phyloP scores from a whole-genome alignment of 2,888 invertebrate genomes.

The Flabesymbios commensalis region DNA sequence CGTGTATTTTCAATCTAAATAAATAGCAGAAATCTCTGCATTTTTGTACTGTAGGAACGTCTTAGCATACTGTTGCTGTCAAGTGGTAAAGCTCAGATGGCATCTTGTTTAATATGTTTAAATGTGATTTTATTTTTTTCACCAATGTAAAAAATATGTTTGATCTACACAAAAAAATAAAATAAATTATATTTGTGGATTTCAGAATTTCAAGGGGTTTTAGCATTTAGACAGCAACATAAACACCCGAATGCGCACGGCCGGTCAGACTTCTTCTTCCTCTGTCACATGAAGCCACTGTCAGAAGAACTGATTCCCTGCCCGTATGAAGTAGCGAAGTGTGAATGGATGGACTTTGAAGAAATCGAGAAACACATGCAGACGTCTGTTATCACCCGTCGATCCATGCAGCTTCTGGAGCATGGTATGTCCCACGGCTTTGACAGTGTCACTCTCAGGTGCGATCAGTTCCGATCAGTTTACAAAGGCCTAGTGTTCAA shows the following conservation, averaged over 20 bases:
- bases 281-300: slow-evolving; percentile 51
- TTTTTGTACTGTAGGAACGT: too few relatives aligned
- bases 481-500: slow-evolving; percentile 39
- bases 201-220: slow-evolving; percentile 52
- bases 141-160: too few relatives aligned
- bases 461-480: slow-evolving; percentile 44
- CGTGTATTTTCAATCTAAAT: too few relatives aligned
- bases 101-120: too few relatives aligned
- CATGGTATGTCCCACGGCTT: slow-evolving; percentile 47
- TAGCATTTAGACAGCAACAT: slow-evolving; percentile 56
- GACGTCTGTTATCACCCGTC: slow-evolving; percentile 41
- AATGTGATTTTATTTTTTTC: too few relatives aligned
- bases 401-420: slow-evolving; percentile 14
- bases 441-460: slow-evolving; percentile 42
- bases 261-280: slow-evolving; percentile 54
- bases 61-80: too few relatives aligned
- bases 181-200: background rate
- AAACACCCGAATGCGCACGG: slow-evolving; percentile 54
- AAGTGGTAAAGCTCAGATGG: too few relatives aligned
- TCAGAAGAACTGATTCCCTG: slow-evolving; percentile 49
- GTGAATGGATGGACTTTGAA: slow-evolving; percentile 51
- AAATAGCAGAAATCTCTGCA: too few relatives aligned
- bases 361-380: slow-evolving; percentile 37
- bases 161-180: background rate
- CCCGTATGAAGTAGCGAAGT: slow-evolving; percentile 46